Conservation (phyloP, 2,888 invertebrate species). For the Barypeithes pellucidus region DNA sequence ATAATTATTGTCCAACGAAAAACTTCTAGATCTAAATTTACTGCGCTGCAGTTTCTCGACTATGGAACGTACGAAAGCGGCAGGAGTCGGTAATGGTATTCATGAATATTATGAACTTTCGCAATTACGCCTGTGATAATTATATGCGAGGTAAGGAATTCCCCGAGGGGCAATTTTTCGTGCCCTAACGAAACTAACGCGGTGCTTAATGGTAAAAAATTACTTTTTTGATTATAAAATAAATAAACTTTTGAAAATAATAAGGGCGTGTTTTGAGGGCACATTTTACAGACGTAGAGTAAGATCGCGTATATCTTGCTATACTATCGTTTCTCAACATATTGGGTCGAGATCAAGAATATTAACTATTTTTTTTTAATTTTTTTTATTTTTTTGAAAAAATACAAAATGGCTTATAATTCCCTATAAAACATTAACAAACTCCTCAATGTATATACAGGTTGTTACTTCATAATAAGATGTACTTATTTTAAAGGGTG, state of each 20-base stretch:
- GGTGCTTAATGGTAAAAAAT: constrained; percentile 46
- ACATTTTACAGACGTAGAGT: background rate
- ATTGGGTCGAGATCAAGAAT: too few species aligned
- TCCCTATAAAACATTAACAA: too few species aligned
- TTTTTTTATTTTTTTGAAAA: too few species aligned
- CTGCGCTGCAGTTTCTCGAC: constrained; percentile 15
- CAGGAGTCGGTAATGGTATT: constrained; percentile 51
- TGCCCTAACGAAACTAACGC: constrained; percentile 44
- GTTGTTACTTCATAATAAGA: too few species aligned
- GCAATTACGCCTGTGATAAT: constrained; percentile 48
- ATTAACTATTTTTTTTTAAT: too few species aligned
- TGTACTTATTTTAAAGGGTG: too few species aligned
- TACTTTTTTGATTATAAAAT: constrained; percentile 25
- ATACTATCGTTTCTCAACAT: too few species aligned
- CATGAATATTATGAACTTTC: constrained; percentile 53
- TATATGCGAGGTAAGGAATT: constrained; percentile 44
- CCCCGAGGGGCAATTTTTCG: constrained; percentile 43
- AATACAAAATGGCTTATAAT: too few species aligned
- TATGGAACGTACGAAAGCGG: constrained; percentile 47
- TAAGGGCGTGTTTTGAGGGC: background rate
- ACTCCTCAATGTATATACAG: too few species aligned
- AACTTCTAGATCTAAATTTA: constrained; percentile 16
- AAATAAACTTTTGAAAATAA: constrained; percentile 7
- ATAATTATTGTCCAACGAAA: background rate
- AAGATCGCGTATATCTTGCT: too few species aligned